Conservation (phyloP, 2,888 invertebrate species). For the Microplitis manilae region DNA sequence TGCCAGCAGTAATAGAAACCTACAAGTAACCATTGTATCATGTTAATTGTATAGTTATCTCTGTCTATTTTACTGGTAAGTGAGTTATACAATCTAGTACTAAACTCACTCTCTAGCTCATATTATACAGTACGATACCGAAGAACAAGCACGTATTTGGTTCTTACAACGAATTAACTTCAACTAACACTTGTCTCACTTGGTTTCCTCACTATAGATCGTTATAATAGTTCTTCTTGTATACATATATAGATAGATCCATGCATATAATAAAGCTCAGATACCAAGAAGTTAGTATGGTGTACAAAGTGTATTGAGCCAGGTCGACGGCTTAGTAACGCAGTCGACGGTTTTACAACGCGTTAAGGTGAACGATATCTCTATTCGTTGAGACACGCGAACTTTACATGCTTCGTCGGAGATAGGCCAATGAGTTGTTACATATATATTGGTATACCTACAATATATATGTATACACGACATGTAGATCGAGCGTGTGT, state of each 20-base stretch:
- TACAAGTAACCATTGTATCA: slow-evolving; percentile 38
- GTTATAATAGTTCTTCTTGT: not conserved
- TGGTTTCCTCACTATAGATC: slow-evolving; percentile 9
- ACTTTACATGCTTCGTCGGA: slow-evolving; percentile 40
- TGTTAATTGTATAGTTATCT: slow-evolving; percentile 43
- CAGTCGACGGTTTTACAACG: slow-evolving; percentile 48
- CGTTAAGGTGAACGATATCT: slow-evolving; percentile 52
- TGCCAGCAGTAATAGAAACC: slow-evolving; percentile 37
- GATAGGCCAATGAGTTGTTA: slow-evolving; percentile 24
- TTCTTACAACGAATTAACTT: slow-evolving; percentile 44
- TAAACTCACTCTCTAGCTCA: not conserved
- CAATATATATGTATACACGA: not conserved
- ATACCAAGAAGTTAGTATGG: not conserved
- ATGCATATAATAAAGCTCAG: slow-evolving; percentile 12
- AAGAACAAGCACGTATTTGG: slow-evolving; percentile 41
- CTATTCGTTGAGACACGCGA: slow-evolving; percentile 51
- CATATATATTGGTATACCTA: slow-evolving; percentile 16
- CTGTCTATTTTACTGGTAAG: not conserved
- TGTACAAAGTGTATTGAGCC: not conserved
- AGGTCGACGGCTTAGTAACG: slow-evolving; percentile 25
- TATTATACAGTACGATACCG: not conserved
- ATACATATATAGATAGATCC: not conserved
- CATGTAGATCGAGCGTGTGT: not conserved
- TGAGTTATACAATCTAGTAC: slow-evolving; percentile 9
- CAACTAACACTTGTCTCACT: slow-evolving; percentile 37